Conservation (phyloP, 1,140 invertebrate species). For the Saccostrea echinata region DNA sequence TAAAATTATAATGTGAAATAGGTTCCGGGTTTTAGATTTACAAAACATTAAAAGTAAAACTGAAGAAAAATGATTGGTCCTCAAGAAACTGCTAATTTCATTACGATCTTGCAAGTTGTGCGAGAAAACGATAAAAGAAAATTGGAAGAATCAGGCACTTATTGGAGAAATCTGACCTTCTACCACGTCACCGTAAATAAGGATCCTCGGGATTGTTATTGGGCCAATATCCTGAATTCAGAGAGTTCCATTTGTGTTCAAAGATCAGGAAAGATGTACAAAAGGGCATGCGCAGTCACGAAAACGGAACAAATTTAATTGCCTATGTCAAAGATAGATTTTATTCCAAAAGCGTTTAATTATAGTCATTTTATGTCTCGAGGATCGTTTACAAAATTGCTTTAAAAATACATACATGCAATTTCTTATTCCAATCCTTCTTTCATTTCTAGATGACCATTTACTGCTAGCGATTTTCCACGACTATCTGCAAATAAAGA, state of each 20-base stretch:
- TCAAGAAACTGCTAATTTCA: no score
- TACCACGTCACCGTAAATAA: background rate
- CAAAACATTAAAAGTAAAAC: no score
- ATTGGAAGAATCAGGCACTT: background rate
- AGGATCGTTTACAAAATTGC: no score
- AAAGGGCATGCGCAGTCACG: background rate
- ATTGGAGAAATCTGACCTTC: background rate
- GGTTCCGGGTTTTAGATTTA: no score
- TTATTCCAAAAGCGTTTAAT: background rate
- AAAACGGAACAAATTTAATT: background rate
- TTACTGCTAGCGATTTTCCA: background rate
- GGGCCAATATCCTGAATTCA: slow-evolving; percentile 5
- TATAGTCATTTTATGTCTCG: background rate
- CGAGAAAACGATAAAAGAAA: background rate
- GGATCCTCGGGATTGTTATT: background rate
- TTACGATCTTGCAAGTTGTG: background rate
- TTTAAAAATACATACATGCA: background rate
- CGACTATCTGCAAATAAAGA: background rate
- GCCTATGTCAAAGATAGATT: background rate
- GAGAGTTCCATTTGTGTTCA: background rate
- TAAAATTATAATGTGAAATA: no score
- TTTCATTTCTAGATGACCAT: background rate
- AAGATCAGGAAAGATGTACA: background rate
- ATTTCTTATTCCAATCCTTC: background rate
- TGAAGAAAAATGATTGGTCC: no score